Evolutionary conservation across 2,888 invertebrate species (phyloP).

Genomic region (Latheticus oryzae): DNA sequence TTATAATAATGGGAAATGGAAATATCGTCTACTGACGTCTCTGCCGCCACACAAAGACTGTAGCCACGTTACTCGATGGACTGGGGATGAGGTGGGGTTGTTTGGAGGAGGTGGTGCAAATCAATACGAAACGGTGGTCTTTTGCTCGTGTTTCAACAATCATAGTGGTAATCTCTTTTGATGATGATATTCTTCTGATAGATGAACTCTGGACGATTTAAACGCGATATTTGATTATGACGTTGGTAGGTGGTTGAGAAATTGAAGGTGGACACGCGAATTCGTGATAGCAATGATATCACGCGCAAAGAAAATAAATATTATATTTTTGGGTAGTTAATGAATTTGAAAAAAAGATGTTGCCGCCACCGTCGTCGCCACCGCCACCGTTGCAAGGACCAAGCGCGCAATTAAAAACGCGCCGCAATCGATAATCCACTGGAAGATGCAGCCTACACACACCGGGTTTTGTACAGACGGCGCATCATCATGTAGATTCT

Average conservation of each 20-base stretch:
- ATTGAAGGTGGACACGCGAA: conserved; percentile 7
- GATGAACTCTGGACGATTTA: conserved; percentile 32
- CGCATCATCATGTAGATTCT: too few relatives aligned
- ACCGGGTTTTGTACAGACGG: conserved; percentile 13
- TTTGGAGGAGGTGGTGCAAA: too few relatives aligned
- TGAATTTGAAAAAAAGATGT: conserved; percentile 5
- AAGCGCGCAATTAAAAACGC: conserved; percentile 55
- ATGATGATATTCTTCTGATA: conserved; percentile 26
- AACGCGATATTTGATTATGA: conserved; percentile 29
- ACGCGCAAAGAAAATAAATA: not conserved
- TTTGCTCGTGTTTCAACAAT: conserved; percentile 29
- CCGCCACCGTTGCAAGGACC: conserved; percentile 40
- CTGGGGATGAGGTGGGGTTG: too few relatives aligned
- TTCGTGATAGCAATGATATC: conserved; percentile 2
- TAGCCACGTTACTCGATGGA: conserved; percentile 15
- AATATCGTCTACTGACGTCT: too few relatives aligned
- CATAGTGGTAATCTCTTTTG: conserved; percentile 32
- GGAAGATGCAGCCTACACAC: conserved; percentile 39
- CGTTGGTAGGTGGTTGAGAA: conserved; percentile 12
- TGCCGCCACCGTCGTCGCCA: conserved; percentile 2
- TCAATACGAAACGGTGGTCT: conserved; percentile 37
- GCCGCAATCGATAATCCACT: conserved; percentile 54
- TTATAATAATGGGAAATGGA: too few relatives aligned
- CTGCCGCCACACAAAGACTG: conserved; percentile 32
- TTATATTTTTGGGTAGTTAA: conserved; percentile 4